These are phyloP conservation scores for Etheostoma spectabile DNA, from an alignment of 2,113 vertebrate species.

Conservation along the genomic window DNA sequence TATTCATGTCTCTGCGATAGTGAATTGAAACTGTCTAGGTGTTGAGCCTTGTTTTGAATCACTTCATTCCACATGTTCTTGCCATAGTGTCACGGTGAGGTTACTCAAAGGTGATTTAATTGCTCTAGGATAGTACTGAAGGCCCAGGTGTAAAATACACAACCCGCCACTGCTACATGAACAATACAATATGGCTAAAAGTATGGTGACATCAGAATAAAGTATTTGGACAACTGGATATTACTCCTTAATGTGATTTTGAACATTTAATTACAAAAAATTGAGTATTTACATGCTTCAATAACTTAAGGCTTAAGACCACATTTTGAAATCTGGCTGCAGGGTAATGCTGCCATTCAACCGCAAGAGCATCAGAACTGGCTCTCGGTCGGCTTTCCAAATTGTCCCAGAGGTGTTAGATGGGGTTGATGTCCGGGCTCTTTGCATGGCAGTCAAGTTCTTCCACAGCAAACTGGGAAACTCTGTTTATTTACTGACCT, in stretches of 20 bases:
- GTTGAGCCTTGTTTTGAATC: no score
- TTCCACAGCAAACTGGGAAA: not conserved
- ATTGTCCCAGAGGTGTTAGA: slow-evolving; percentile 18
- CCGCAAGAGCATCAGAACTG: not conserved
- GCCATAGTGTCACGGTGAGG: no score
- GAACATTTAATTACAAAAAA: not conserved
- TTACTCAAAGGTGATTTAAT: no score
- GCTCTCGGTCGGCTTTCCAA: not conserved
- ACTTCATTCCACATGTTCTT: no score
- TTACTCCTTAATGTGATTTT: not conserved
- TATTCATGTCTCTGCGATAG: no score
- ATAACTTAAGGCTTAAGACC: not conserved
- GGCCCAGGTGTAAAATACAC: no score
- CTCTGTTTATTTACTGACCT: slow-evolving; percentile 2
- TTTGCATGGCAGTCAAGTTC: slow-evolving; percentile 1
- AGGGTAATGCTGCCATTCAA: not conserved
- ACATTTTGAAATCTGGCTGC: not conserved
- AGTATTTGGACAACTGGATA: not conserved
- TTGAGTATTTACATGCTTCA: not conserved
- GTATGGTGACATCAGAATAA: not conserved
- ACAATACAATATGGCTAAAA: no score
- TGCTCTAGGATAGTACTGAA: no score
- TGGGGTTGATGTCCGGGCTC: not conserved
- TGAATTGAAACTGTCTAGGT: no score
- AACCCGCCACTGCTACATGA: not conserved